phyloP scores from a whole-genome alignment of 2,888 invertebrate genomes.

The Melipona bicolor region DNA sequence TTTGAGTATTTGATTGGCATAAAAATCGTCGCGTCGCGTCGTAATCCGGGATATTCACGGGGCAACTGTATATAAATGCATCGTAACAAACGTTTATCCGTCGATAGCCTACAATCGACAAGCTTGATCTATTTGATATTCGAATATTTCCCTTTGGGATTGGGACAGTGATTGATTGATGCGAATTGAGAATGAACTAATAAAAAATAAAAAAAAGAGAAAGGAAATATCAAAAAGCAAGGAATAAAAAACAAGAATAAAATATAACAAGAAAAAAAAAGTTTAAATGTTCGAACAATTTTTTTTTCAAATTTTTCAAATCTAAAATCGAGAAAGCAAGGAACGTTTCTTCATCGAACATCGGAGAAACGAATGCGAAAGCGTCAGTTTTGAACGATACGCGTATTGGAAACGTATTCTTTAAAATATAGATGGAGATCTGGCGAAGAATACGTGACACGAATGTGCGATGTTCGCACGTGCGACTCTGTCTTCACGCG shows the following conservation, averaged over 20 bases:
- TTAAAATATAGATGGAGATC: background rate
- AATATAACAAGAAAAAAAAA: no score
- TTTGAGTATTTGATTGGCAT: background rate
- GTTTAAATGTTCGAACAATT: no score
- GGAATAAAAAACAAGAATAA: background rate
- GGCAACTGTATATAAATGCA: background rate
- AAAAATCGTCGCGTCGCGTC: background rate
- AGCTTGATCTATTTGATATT: slow-evolving; percentile 15
- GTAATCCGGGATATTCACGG: background rate
- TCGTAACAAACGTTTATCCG: slow-evolving; percentile 9
- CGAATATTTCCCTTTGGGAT: background rate
- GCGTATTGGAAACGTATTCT: background rate
- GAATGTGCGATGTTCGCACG: background rate
- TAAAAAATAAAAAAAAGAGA: no score
- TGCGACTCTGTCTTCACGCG: background rate
- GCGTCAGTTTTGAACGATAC: background rate
- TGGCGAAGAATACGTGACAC: background rate
- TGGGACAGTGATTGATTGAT: background rate
- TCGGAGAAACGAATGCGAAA: background rate
- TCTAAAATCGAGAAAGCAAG: background rate
- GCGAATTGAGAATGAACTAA: background rate
- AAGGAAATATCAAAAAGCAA: background rate
- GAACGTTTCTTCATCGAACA: no score
- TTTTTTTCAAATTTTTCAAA: background rate
- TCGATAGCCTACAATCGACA: background rate